These are phyloP conservation scores for Ophion obscuratus DNA, from an alignment of 2,888 invertebrate genomes.

Conservation along the genomic window DNA sequence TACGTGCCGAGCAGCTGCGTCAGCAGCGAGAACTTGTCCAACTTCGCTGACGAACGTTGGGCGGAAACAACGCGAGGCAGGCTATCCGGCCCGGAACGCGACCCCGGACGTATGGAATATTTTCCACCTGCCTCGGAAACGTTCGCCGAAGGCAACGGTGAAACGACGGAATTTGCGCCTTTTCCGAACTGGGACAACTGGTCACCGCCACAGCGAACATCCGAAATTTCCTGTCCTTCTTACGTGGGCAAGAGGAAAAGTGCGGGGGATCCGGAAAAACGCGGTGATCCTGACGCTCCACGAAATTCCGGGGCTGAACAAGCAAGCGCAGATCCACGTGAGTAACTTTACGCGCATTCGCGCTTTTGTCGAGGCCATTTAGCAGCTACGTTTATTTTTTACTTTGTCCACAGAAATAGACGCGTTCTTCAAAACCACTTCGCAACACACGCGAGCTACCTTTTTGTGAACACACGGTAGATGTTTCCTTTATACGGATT, in stretches of 20 bases:
- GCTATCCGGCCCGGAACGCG: not conserved
- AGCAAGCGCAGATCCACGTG: constrained; percentile 2
- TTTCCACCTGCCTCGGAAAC: not conserved
- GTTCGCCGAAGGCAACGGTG: not conserved
- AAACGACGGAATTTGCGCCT: constrained; percentile 3
- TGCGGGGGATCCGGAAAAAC: not conserved
- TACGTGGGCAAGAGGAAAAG: not conserved
- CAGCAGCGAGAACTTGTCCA: constrained; percentile 52
- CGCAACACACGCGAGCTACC: constrained; percentile 27
- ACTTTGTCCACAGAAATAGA: constrained; percentile 7
- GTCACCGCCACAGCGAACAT: constrained; percentile 27
- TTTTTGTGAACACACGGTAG: constrained; percentile 14
- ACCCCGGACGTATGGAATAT: too few species aligned
- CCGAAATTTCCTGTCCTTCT: constrained; percentile 38
- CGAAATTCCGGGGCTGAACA: not conserved
- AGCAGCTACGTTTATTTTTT: not conserved
- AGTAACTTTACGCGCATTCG: not conserved
- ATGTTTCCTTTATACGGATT: not conserved
- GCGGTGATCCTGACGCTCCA: not conserved
- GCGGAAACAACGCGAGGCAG: constrained; percentile 39
- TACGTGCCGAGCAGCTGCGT: constrained; percentile 36
- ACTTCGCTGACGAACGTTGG: constrained; percentile 24
- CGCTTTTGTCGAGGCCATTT: not conserved
- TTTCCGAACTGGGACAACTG: constrained; percentile 46
- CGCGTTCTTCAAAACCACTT: constrained; percentile 42